These are phyloP conservation scores for Pocota personata DNA, from an alignment of 2,888 invertebrate genomes.

Conservation along the genomic window DNA sequence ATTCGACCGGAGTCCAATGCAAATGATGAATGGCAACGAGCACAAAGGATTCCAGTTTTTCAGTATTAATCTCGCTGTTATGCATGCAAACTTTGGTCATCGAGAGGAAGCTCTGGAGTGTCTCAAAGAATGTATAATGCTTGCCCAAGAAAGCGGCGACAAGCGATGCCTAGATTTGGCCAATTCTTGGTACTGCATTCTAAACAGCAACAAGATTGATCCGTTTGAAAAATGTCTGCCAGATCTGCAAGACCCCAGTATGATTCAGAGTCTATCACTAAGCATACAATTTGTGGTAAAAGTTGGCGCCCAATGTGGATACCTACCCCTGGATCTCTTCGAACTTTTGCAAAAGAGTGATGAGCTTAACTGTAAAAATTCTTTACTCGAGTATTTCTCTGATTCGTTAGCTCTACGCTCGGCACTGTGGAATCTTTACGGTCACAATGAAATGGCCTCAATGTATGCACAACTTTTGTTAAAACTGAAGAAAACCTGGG, in stretches of 20 bases:
- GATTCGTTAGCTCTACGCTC: constrained; percentile 92
- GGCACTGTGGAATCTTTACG: constrained; percentile 94
- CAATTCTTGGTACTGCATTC: constrained; percentile 90
- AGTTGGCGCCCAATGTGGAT: constrained; percentile 85
- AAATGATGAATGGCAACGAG: constrained; percentile 90
- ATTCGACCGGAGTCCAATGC: constrained; percentile 88
- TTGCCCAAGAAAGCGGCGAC: constrained; percentile 95
- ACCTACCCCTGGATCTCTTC: constrained; percentile 82
- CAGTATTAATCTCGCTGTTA: constrained; percentile 93
- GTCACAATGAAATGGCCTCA: constrained; percentile 92
- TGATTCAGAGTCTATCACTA: constrained; percentile 89
- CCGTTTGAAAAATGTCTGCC: constrained; percentile 88
- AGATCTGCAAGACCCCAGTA: constrained; percentile 87
- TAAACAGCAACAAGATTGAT: constrained; percentile 84
- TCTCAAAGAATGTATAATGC: constrained; percentile 92
- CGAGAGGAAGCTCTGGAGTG: constrained; percentile 91
- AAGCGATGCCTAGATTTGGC: constrained; percentile 93
- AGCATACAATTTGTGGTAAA: constrained; percentile 91
- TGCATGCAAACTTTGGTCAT: constrained; percentile 90
- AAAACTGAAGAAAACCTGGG: constrained; percentile 87
- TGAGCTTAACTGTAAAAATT: constrained; percentile 92
- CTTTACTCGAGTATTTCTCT: constrained; percentile 91
- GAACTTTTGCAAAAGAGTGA: constrained; percentile 93
- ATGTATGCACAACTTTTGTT: constrained; percentile 91
- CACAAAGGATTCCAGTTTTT: constrained; percentile 91